Conservation (phyloP, 2,888 invertebrate species). For the Smittia sp. region DNA sequence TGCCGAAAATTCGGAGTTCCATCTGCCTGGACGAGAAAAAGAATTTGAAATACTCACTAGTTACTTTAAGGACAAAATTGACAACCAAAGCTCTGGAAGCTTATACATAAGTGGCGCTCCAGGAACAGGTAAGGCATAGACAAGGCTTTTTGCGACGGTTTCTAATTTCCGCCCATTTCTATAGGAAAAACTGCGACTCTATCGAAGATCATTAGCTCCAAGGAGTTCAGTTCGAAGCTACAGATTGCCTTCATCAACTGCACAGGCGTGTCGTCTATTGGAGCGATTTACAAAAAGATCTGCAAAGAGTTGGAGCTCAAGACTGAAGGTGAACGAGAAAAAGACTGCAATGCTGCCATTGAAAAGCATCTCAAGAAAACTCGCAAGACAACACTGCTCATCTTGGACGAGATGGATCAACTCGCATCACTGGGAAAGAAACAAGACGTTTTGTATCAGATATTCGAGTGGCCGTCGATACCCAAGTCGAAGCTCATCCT, state of each 20-base stretch:
- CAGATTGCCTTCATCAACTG: constrained; percentile 73
- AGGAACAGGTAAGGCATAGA: neutral
- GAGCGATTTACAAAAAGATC: constrained; percentile 75
- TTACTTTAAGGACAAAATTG: neutral
- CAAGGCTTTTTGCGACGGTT: too few species aligned
- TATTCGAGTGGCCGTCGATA: constrained; percentile 89
- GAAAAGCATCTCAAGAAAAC: constrained; percentile 66
- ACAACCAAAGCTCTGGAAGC: neutral
- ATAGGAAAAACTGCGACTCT: constrained; percentile 89
- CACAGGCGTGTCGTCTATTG: constrained; percentile 81
- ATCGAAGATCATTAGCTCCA: constrained; percentile 66
- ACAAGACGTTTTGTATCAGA: constrained; percentile 84
- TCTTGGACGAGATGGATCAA: constrained; percentile 95
- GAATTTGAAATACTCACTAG: neutral
- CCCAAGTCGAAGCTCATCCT: constrained; percentile 69
- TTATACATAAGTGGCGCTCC: neutral
- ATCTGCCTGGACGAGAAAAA: neutral
- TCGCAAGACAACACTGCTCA: constrained; percentile 70
- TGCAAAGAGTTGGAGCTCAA: constrained; percentile 67
- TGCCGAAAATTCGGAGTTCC: neutral
- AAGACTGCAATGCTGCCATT: constrained; percentile 64
- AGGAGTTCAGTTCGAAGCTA: constrained; percentile 56
- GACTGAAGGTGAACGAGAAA: constrained; percentile 59
- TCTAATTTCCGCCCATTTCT: too few species aligned
- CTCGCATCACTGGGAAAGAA: constrained; percentile 70